Percentiles rank a stretch among this genome's conserved stretches.
Conservation (phyloP, 37 sponge, comb jelly and placozoan species). For the Eunapius fragilis region DNA sequence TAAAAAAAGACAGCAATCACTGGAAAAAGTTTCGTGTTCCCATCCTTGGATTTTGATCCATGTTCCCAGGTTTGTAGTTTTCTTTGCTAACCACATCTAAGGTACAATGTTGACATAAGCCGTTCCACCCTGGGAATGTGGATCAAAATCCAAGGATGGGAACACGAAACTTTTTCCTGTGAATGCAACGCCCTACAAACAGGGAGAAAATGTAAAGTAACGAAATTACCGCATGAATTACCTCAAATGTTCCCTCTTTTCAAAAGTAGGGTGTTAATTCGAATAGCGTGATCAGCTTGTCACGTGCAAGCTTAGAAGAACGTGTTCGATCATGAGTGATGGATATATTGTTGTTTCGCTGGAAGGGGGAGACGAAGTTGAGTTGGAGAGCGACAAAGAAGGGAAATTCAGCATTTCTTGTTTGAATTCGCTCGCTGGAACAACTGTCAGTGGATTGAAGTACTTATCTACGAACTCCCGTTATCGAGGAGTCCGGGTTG, state of each 20-base stretch:
- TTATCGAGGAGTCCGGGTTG: neutral
- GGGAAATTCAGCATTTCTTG: neutral
- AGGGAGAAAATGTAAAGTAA: too few species aligned
- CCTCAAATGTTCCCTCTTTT: neutral
- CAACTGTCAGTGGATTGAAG: neutral
- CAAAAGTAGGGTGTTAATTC: neutral
- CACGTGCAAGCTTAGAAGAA: neutral
- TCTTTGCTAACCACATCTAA: too few species aligned
- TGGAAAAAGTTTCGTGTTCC: too few species aligned
- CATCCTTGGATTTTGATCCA: too few species aligned
- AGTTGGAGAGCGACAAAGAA: neutral
- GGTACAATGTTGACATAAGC: too few species aligned
- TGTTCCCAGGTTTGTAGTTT: too few species aligned
- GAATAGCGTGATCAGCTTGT: neutral
- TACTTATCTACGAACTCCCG: neutral
- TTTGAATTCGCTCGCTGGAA: neutral
- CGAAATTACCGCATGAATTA: too few species aligned
- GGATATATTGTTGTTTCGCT: neutral
- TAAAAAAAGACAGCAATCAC: too few species aligned
- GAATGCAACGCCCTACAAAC: too few species aligned
- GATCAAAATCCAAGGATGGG: too few species aligned
- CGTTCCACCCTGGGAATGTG: too few species aligned
- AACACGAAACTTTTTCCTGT: too few species aligned
- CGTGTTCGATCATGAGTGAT: neutral
- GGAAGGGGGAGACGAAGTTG: neutral